Base-by-base conservation (phyloP, 1,140 invertebrate species). In the Melitaea cinxia region DNA sequence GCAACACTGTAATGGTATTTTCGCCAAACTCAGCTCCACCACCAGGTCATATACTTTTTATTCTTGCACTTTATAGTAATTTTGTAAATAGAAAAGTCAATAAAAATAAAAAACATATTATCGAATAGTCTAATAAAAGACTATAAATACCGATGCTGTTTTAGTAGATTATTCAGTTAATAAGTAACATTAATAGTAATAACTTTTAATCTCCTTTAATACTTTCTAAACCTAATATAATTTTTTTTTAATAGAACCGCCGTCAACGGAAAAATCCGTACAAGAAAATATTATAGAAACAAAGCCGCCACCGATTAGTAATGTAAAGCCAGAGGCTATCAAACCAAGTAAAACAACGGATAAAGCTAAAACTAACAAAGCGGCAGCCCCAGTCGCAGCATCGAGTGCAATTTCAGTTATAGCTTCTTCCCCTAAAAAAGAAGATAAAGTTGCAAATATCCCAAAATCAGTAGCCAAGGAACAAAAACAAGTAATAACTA, bases 1-100 rank as follows among this genome's bases (percentile, higher is more conserved):
- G 95, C 35, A 96, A 97, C 74, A 97, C 96, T 6, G 95, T 97
- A 15, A 97, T 97, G 95, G 94, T 97, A 4, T 97, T 97, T 85
- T 97, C 96, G 1, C 96, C 96, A 0, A 93, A 96, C 73, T 95
- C 94, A 75, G 93, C 94, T 17, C 93, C 94, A 49, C 82, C 93
- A 77, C 87, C 90, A 85, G 90, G 91, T 92, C 75, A 50, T 63
- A 69, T 65, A 56, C 14, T 70, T 35, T 69, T 19, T 17, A n/a
- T 35, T 35, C n/a, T n/a, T n/a, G n/a, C n/a, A n/a, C n/a, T n/a
- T n/a, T n/a, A n/a, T 35, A 28, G 33, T 6, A 35, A 10, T 10
- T 35, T n/a, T n/a, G n/a, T n/a, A n/a, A n/a, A n/a, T n/a, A n/a
- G n/a, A n/a, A n/a, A n/a, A n/a, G n/a, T n/a, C n/a, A n/a, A n/a